Base-by-base conservation (phyloP, 2,113 vertebrate genomes). In the Chrysochloris asiatica region DNA sequence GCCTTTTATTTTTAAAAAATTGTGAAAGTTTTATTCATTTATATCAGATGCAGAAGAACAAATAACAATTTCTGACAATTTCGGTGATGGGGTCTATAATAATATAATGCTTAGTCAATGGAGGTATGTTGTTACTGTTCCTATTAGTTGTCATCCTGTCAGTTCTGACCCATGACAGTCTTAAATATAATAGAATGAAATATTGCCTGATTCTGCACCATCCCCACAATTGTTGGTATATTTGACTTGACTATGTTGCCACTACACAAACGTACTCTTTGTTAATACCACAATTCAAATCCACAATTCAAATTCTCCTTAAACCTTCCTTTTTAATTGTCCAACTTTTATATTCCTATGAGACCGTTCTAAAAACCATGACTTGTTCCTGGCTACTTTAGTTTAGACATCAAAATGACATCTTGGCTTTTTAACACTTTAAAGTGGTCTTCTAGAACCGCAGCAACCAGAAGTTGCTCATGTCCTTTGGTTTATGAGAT, bases 71-170 rank as follows among this genome's bases (percentile, higher is more conserved):
- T 94, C 87, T 88, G 96, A 80, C n/a, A 88, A 3, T 94, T 96
- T 89, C 89, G 77, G 22, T 93, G 84, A 94, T 91, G 76, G 88
- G 43, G 28, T 61, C 69, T 96, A 92, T 56, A 85, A 95, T 94
- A 94, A 94, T 90, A 96, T 96, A 95, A 95, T 91, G 47, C 96
- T 96, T 92, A 88, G 95, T 96, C 84, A 75, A 63, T 96, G 63
- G 86, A 95, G 97, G 94, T 69, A 86, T 2, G 28, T 61, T 61
- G 30, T 63, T 59, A 9, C 28, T 28, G 56, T 33, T 33, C 13
- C 9, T 63, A n/a, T n/a, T 63, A 14, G 1, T 28, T 7, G 12
- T 33, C 10, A 63, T n/a, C n/a, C n/a, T n/a, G 11, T 30, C 26
- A 61, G 13, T 12, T 33, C 12, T 13, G 3, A 30, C 30, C 13